Evolutionary conservation across 2,113 vertebrate genomes (phyloP).

Genomic region (Alosa alosa): DNA sequence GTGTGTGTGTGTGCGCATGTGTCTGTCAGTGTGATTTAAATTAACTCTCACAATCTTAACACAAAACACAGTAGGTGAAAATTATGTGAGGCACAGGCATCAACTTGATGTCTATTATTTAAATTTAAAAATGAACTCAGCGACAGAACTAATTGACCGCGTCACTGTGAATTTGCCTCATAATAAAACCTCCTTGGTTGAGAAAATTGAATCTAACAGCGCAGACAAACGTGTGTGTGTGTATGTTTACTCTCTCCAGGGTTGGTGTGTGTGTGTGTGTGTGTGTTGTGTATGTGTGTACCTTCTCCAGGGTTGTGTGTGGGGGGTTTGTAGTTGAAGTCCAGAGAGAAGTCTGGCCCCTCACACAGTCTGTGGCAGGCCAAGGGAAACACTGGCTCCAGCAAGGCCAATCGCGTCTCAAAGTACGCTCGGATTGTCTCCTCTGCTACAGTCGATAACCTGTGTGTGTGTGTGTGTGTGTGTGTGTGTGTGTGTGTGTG

Average conservation of each 20-base stretch:
- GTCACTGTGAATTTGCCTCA: not conserved
- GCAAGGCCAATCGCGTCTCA: slow-evolving; percentile 81
- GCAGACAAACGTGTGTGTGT: not conserved
- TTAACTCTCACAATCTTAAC: not conserved
- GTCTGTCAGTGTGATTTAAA: not conserved
- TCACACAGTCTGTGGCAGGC: slow-evolving; percentile 93
- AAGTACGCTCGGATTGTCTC: slow-evolving; percentile 88
- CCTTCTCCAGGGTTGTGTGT: slow-evolving; percentile 82
- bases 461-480: slow-evolving; percentile 46
- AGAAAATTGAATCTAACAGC: too few species aligned
- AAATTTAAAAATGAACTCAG: not conserved
- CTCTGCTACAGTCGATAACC: slow-evolving; percentile 87
- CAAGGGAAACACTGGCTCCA: slow-evolving; percentile 89
- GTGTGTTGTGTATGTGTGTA: slow-evolving; percentile 53
- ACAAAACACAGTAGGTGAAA: not conserved
- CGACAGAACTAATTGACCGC: not conserved
- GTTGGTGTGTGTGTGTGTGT: not conserved
- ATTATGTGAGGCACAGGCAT: not conserved
- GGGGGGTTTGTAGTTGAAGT: slow-evolving; percentile 84
- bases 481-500: slow-evolving; percentile 12
- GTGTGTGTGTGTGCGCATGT: not conserved
- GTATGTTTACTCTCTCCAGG: not conserved
- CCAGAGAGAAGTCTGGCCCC: slow-evolving; percentile 87
- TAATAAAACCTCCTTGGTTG: too few species aligned
- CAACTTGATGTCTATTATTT: not conserved